Evolutionary conservation across 2,113 vertebrate genomes (phyloP).

Genomic region (Tetraodon nigroviridis): DNA sequence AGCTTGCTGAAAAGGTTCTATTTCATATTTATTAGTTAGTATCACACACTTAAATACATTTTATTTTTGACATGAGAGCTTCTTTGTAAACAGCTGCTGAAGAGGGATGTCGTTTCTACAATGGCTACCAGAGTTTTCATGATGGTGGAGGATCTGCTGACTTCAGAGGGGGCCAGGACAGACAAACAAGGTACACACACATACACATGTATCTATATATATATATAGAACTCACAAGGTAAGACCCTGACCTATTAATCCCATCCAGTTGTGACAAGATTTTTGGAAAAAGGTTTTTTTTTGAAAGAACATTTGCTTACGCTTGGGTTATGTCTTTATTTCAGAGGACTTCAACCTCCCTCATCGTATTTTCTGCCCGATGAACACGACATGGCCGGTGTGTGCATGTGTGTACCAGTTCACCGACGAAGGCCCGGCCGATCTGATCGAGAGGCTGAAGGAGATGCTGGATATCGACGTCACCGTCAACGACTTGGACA

Average conservation of each 20-base stretch:
- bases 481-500: conserved; percentile 53
- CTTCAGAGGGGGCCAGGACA: conserved; percentile 55
- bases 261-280: too few species aligned
- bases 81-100: conserved; percentile 77
- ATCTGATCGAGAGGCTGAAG: conserved; percentile 67
- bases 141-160: conserved; percentile 84
- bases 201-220: background rate
- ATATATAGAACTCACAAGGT: too few species aligned
- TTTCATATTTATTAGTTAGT: background rate
- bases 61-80: background rate
- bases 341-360: conserved; percentile 53
- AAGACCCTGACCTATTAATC: too few species aligned
- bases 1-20: conserved; percentile 82
- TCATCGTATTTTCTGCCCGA: conserved; percentile 63
- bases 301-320: background rate
- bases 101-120: conserved; percentile 88
- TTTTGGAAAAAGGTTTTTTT: too few species aligned
- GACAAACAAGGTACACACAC: conserved; percentile 29
- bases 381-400: conserved; percentile 42
- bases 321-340: background rate
- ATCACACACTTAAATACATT: background rate
- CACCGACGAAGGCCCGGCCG: conserved; percentile 61
- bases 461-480: conserved; percentile 72
- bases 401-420: conserved; percentile 76
- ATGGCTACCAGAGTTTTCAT: conserved; percentile 86